Conservation (phyloP, 2,888 invertebrate genomes). For the Deilephila porcellus region DNA sequence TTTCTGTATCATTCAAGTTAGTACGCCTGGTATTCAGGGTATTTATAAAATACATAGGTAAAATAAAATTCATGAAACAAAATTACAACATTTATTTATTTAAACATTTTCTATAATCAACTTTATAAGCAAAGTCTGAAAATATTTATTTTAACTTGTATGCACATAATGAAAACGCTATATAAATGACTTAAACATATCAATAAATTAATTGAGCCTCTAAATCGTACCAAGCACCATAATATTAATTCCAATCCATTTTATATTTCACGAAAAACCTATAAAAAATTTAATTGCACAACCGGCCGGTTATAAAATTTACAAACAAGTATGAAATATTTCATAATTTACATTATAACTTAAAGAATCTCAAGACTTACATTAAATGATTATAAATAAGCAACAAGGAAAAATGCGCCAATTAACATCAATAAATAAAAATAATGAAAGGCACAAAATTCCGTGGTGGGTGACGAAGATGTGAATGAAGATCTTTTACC, state of each 20-base stretch:
- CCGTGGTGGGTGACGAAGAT: background rate
- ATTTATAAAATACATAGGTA: background rate
- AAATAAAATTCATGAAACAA: background rate
- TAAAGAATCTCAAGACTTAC: conserved; percentile 13
- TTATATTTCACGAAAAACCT: conserved; percentile 50
- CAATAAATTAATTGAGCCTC: conserved; percentile 68
- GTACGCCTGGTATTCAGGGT: too few species aligned
- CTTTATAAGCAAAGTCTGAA: conserved; percentile 57
- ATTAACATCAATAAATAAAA: conserved; percentile 10
- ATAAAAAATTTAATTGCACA: conserved; percentile 76
- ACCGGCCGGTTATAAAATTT: conserved; percentile 76
- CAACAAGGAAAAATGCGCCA: background rate
- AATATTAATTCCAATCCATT: conserved; percentile 53
- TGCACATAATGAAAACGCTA: conserved; percentile 28
- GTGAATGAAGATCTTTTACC: background rate
- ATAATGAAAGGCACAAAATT: conserved; percentile 3
- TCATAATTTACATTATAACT: conserved; percentile 55
- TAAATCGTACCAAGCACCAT: conserved; percentile 65
- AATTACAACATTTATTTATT: conserved; percentile 47
- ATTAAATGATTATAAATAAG: conserved; percentile 12
- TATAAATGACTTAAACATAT: conserved; percentile 36
- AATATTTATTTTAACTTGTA: conserved; percentile 48
- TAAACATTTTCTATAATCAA: conserved; percentile 52
- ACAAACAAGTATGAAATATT: conserved; percentile 54
- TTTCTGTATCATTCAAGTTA: too few species aligned